phyloP scores from a whole-genome alignment of 1,140 invertebrate species.

The Ridgeia piscesae region DNA sequence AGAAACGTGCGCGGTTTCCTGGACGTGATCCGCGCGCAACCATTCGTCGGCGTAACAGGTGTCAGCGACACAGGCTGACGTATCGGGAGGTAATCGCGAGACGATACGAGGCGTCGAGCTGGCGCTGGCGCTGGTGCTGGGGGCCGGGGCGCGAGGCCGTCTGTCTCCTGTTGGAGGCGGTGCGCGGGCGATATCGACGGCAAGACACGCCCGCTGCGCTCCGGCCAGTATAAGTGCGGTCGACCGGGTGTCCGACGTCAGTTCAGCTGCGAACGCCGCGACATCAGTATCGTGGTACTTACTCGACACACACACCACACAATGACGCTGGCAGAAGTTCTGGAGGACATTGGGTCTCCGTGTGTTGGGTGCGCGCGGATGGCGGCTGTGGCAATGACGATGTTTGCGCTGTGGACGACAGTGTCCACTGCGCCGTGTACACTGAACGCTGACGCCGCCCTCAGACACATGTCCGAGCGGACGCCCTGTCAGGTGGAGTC shows the following conservation, averaged over 20 bases:
- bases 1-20: not conserved
- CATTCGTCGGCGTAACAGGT: not conserved
- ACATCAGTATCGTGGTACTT: not conserved
- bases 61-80: not conserved
- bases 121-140: too few relatives aligned
- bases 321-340: not conserved
- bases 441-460: too few relatives aligned
- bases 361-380: not conserved
- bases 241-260: not conserved
- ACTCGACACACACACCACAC: not conserved
- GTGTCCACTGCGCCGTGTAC: too few relatives aligned
- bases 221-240: not conserved
- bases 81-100: not conserved
- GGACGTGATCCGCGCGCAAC: not conserved
- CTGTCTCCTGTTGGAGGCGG: not conserved
- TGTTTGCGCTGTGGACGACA: not conserved
- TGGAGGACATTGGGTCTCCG: not conserved
- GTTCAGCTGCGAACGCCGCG: not conserved
- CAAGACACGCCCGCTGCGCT: not conserved
- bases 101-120: not conserved
- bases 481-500: not conserved
- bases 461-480: not conserved
- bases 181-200: not conserved
- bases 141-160: too few relatives aligned
- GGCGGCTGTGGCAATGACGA: not conserved